These are phyloP conservation scores for Trissolcus brochymenae DNA, from an alignment of 2,888 invertebrate genomes.

Conservation along the genomic window DNA sequence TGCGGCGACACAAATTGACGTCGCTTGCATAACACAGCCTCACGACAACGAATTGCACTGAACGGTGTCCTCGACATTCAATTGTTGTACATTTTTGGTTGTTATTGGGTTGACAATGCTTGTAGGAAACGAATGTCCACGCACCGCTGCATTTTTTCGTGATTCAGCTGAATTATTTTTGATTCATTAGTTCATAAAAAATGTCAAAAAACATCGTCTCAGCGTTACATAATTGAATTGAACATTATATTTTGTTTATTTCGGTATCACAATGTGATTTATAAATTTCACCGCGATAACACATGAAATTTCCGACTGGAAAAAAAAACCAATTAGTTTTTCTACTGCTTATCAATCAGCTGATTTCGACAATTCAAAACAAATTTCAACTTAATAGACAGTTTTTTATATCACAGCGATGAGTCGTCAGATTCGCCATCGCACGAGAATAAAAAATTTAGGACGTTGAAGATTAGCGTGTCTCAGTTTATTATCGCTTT, in stretches of 20 bases:
- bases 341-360: too few relatives aligned
- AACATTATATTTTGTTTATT: too few relatives aligned
- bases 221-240: too few relatives aligned
- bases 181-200: too few relatives aligned
- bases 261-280: too few relatives aligned
- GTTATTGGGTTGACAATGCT: conserved; percentile 4
- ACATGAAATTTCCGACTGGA: too few relatives aligned
- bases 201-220: too few relatives aligned
- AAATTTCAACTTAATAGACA: neutral
- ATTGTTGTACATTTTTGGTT: conserved; percentile 26
- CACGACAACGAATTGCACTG: conserved; percentile 11
- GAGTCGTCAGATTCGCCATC: too few relatives aligned
- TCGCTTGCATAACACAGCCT: conserved; percentile 30
- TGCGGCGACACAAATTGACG: conserved; percentile 26
- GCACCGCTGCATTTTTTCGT: neutral
- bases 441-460: neutral
- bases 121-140: conserved; percentile 1
- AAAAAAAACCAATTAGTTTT: too few relatives aligned
- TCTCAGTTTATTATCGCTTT: neutral
- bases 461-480: conserved; percentile 4
- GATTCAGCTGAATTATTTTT: neutral
- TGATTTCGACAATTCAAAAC: neutral
- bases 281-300: too few relatives aligned
- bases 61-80: conserved; percentile 17
- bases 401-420: neutral